Conservation (phyloP, 2,113 vertebrate genomes). For the Forbesichthys agassizii region DNA sequence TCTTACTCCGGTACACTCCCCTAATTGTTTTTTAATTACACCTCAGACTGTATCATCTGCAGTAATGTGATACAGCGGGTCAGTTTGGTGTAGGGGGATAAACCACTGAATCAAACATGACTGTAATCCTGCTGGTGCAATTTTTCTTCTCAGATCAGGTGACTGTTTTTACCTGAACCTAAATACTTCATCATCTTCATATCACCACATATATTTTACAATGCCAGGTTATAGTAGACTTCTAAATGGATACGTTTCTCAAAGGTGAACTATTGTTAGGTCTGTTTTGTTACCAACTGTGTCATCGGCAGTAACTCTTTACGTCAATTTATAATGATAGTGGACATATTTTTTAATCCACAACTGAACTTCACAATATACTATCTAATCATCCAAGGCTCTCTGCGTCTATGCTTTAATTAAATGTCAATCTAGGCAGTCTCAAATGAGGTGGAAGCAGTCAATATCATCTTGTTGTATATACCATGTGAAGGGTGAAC, state of each 20-base stretch:
- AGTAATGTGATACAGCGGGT: constrained; percentile 84
- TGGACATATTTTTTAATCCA: constrained; percentile 5
- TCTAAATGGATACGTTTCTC: too few species aligned
- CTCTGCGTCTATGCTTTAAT: constrained; percentile 57
- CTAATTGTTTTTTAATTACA: constrained; percentile 88
- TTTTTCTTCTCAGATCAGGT: not conserved
- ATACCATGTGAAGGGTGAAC: constrained; percentile 63
- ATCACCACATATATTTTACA: too few species aligned
- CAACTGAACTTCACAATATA: constrained; percentile 12
- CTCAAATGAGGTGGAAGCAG: constrained; percentile 73
- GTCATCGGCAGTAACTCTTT: not conserved
- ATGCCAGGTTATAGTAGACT: too few species aligned
- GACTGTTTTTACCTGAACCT: too few species aligned
- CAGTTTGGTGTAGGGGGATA: constrained; percentile 76
- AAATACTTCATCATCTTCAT: too few species aligned
- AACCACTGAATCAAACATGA: constrained; percentile 66
- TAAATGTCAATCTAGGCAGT: constrained; percentile 68
- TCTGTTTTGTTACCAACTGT: not conserved
- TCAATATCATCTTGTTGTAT: constrained; percentile 68
- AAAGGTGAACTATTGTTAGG: not conserved
- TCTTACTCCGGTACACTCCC: constrained; percentile 79
- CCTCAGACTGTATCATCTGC: constrained; percentile 82
- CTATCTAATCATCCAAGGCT: constrained; percentile 20
- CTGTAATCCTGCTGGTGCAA: constrained; percentile 3
- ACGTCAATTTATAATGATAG: not conserved